Evolutionary conservation across 2,797 vertebrate genomes (phyloP), one percentile per base, ranked within the genome.

Genomic region (Acipenser oxyrinchus): DNA sequence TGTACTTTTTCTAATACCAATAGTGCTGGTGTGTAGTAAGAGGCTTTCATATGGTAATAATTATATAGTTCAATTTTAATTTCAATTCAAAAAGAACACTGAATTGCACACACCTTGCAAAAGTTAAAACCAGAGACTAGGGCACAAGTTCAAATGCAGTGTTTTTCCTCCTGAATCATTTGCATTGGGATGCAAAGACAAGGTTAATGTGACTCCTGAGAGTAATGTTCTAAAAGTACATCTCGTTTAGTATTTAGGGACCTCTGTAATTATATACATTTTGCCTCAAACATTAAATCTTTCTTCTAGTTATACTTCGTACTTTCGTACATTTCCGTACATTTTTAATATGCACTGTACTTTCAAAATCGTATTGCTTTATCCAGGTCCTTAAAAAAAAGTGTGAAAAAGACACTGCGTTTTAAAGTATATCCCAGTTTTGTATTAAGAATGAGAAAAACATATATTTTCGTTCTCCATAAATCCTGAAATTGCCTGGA

Each of bases 401-500:
- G 18, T 57, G 49, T 64, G 55, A 50, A 67, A 60, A 70, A 72
- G 63, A 68, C 76, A 68, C 60, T 64, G 68, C 69, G 79, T 81
- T 72, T 84, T 86, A 82, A 83, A 73, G 74, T 48, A 68, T 80
- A 75, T 77, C 57, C 82, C 87, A 84, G 77, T 90, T 88, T 87
- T 88, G 85, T 88, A 92, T 72, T 87, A 93, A 87, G 86, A 87
- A 81, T 72, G 74, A 79, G 78, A 68, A 63, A 82, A 72, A 83
- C 79, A 87, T 84, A 86, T 86, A 88, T 90, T 85, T 85, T 88
- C 89, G 86, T 93, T 94, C 93, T 94, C 92, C 92, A 88, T 83
- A 94, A 95, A 95, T 93, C 93, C 92, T 90, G 89, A 94, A 97
- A 97, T 94, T 95, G 93, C 91, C 88, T 91, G 86, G 91, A 93